Evolutionary conservation across 2,113 vertebrate species (phyloP), one percentile per base, ranked within the genome.

Genomic region (Oenanthe melanoleuca): DNA sequence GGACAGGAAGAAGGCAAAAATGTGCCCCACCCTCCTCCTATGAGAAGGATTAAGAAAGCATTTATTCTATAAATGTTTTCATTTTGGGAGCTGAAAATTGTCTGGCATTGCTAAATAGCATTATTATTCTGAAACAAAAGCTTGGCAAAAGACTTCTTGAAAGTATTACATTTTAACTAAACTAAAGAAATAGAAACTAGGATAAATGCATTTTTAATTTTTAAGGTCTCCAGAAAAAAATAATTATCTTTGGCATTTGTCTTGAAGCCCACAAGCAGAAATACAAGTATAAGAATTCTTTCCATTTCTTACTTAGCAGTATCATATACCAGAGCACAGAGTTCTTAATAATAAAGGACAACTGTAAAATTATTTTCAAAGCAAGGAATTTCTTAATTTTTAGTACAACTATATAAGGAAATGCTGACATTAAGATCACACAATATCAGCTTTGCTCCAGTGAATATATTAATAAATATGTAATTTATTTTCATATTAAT

Each of bases 121-220:
- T 91, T 95, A 96, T 97, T 97, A 92, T 96, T 95, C 92, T 95
- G 80, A 93, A 97, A 97, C 96, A 98, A 97, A 97, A 97, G 91
- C 91, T 52, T 52, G 50, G 88, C 96, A 94, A 88, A 95, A 92
- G 49, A 63, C 53, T 70, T 92, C 72, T 83, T 24, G 13, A 45
- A 96, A 95, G 73, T 60, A 95, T 25, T 89, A 70, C 47, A 89
- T 60, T 91, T 95, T 94, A 91, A 95, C 88, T 91, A 89, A 94
- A 88, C 86, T 67, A 95, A 97, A 95, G 80, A 61, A 97, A 95
- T 14, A 92, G 22, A 86, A 97, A 97, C 64, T 88, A 93, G 80
- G 31, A 44, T 88, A 94, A 95, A 55, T 56, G 59, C 88, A 49
- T 93, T 96, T 95, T 93, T 90, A 92, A 84, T 83, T 92, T 80